Evolutionary conservation across 2,113 vertebrate species (phyloP).

Genomic region (Indicator indicator): DNA sequence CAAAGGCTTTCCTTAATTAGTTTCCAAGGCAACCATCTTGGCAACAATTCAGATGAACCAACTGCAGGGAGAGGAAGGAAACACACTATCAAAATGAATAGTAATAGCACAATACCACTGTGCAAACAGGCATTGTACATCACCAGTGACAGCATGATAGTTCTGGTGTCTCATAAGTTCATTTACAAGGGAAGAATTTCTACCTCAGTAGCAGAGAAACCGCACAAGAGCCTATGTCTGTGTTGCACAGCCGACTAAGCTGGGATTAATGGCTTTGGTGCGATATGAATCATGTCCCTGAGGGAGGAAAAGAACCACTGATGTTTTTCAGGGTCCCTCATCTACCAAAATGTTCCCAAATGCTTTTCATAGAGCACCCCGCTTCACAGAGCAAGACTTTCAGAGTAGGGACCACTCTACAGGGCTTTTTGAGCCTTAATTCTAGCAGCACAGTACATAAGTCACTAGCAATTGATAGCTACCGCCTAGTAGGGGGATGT

Average conservation of each 20-base stretch:
- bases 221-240: neutral
- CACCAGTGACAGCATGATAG: neutral
- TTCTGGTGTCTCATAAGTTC: slow-evolving; percentile 37
- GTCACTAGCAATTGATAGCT: neutral
- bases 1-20: slow-evolving; percentile 68
- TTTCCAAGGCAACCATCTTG: slow-evolving; percentile 73
- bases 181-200: slow-evolving; percentile 31
- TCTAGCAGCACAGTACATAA: neutral
- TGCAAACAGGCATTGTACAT: slow-evolving; percentile 59
- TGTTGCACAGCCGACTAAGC: neutral
- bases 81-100: slow-evolving; percentile 59
- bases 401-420: no score
- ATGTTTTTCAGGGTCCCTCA: neutral
- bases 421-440: neutral
- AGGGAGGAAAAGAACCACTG: neutral
- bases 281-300: neutral
- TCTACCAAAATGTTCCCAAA: neutral
- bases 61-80: slow-evolving; percentile 58
- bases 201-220: neutral
- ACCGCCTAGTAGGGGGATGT: neutral
- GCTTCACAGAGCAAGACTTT: neutral
- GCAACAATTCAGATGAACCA: slow-evolving; percentile 56
- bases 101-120: slow-evolving; percentile 55
- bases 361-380: rapidly evolving
- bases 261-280: neutral